Evolutionary conservation across 2,888 invertebrate species (phyloP).

Genomic region (Mimachlamys varia): DNA sequence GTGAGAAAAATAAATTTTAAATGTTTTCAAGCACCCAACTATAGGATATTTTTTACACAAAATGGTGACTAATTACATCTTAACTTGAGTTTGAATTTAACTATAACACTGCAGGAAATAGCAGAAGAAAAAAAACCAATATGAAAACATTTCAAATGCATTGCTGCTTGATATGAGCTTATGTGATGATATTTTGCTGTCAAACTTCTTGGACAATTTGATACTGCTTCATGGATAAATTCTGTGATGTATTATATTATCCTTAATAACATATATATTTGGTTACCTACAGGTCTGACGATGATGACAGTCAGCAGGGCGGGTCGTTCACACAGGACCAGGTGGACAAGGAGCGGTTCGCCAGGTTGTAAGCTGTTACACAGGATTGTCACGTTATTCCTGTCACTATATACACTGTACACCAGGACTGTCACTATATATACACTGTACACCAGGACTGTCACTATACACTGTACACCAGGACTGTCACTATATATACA

Average conservation of each 20-base stretch:
- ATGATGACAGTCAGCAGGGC: constrained; percentile 76
- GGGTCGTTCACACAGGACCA: constrained; percentile 69
- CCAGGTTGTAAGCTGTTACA: constrained; percentile 86
- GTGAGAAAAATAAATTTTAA: too few species aligned
- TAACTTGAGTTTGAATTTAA: too few species aligned
- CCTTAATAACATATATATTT: neutral
- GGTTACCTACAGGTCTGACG: constrained; percentile 71
- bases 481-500: neutral
- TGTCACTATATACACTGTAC: neutral
- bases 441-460: neutral
- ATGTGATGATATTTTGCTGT: too few species aligned
- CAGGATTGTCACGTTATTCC: neutral
- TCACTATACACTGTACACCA: neutral
- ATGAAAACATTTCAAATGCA: too few species aligned
- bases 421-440: neutral
- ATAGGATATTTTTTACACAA: too few species aligned
- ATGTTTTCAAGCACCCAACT: too few species aligned
- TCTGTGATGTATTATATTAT: neutral
- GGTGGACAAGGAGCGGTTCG: constrained; percentile 96
- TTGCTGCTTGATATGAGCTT: too few species aligned
- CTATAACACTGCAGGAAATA: too few species aligned
- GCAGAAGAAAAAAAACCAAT: too few species aligned
- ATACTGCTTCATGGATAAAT: neutral
- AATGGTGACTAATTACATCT: too few species aligned
- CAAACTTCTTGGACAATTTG: neutral